Evolutionary conservation across 2,888 invertebrate genomes (phyloP), one percentile per base, ranked within the genome.

Genomic region (Agonopterix arenella): DNA sequence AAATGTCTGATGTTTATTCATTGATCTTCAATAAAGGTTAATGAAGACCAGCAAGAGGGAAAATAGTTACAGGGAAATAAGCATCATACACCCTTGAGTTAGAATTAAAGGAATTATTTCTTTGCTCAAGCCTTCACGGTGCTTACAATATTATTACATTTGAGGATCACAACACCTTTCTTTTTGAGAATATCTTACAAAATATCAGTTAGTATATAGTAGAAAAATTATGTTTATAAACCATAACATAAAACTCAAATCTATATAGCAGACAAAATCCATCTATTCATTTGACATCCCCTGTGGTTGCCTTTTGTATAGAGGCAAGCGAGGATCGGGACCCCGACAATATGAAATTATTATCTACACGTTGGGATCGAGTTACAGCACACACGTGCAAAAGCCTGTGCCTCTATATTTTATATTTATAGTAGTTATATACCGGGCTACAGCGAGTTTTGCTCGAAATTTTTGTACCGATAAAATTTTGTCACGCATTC

Each of bases 361-460:
- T 66, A 75, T 77, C 75, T 73, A 63, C 64, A 66, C 65, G 60
- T 55, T 50, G 48, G 66, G 73, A 73, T 80, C 76, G 59, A 57
- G 71, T 80, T 79, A 73, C 78, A 56, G 58, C 63, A 70, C 68
- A 73, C 79, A 78, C 78, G 79, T 78, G 77, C 74, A 76, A 28
- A 28, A 10, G n/a, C 40, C 40, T 40, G 40, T 40, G 11, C 40
- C 11, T 40, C 10, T 40, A 40, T 40, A 11, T n/a, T 9, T 28
- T 40, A 40, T 40, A 11, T 40, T 11, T 40, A 11, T 28, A 28
- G 28, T 28, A 28, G 28, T 28, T 28, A 28, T 28, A 28, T 28
- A 28, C 28, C 28, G 3, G 18, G 10, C 9, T n/a, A n/a, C 40
- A 40, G 40, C 40, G n/a, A 40, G 40, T 40, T 40, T 40, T n/a